Base-by-base conservation (phyloP, 1,140 invertebrate species). In the Choristoneura fumiferana region DNA sequence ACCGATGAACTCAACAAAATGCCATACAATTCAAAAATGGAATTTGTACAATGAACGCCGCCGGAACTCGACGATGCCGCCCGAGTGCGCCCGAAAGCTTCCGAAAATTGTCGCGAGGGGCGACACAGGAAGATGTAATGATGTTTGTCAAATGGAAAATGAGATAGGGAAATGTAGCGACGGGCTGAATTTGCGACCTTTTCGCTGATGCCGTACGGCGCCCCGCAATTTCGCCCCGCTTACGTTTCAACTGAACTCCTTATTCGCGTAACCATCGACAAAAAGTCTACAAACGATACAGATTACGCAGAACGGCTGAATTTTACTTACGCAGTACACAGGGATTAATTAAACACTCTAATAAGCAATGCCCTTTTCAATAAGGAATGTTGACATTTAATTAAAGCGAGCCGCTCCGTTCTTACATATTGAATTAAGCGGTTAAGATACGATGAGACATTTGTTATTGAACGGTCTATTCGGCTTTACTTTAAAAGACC, bases 131-230 rank as follows among this genome's bases (percentile, higher is more conserved):
- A 82, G 77, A 78, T 79, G 81, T 86, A 86, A 84, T 87, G 85
- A 87, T 86, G 85, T 87, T 85, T 87, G 85, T 87, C 84, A 89
- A 87, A 89, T 87, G 85, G 84, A 87, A 89, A 89, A 89, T 87
- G 81, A 86, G 82, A 89, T 88, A 88, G 85, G 82, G 84, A 88
- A 87, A 83, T 81, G 83, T 79, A 57, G 71, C 61, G 64, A 59
- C 69, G 58, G 63, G 73, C 70, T 76, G 81, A 71, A 71, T 70
- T 69, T 65, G 69, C 71, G 74, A 83, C 73, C 73, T 78, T 65
- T 68, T 64, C 37, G 62, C 60, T 62, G 66, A 68, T 45, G 63
- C 45, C 55, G 39, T 29, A 29, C 22, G 22, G 22, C 22, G 22
- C 22, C n/a, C 22, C 54, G 36, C 34, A 55, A 55, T 38, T 55